Conservation (phyloP, 2,888 invertebrate species). For the Therioaphis trifolii region DNA sequence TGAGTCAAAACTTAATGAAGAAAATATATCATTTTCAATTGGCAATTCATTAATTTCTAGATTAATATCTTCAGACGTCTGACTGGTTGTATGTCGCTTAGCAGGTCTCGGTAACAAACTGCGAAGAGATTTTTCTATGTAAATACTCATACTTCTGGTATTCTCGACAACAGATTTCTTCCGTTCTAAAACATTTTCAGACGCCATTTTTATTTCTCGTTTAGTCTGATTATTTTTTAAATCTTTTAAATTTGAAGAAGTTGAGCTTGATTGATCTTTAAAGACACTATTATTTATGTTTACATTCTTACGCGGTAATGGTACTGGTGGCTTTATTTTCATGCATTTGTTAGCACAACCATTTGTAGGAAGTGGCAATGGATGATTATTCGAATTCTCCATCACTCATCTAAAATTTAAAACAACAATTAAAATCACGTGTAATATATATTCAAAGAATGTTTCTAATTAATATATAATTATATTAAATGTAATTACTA, state of each 20-base stretch:
- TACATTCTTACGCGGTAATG: constrained; percentile 63
- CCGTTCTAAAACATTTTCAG: constrained; percentile 71
- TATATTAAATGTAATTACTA: constrained; percentile 28
- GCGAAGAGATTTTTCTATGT: constrained; percentile 67
- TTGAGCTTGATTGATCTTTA: constrained; percentile 13
- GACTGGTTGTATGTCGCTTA: constrained; percentile 39
- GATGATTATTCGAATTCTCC: constrained; percentile 48
- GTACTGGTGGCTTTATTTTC: constrained; percentile 62
- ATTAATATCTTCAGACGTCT: constrained; percentile 66
- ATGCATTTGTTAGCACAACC: constrained; percentile 5
- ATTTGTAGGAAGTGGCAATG: constrained; percentile 57
- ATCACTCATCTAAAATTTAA: constrained; percentile 61
- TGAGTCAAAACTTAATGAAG: constrained; percentile 76
- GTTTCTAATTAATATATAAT: constrained; percentile 17
- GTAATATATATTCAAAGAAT: constrained; percentile 42
- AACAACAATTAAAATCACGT: constrained; percentile 55
- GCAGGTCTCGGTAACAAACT: constrained; percentile 68
- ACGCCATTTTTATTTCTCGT: constrained; percentile 71
- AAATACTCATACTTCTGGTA: constrained; percentile 73
- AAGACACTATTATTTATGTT: constrained; percentile 36
- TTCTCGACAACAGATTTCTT: constrained; percentile 76
- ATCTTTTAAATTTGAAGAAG: constrained; percentile 33
- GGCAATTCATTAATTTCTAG: constrained; percentile 63
- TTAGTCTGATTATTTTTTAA: constrained; percentile 68
- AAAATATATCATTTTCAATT: constrained; percentile 73